Conservation (phyloP, 2,888 invertebrate species). For the Idaea straminata region DNA sequence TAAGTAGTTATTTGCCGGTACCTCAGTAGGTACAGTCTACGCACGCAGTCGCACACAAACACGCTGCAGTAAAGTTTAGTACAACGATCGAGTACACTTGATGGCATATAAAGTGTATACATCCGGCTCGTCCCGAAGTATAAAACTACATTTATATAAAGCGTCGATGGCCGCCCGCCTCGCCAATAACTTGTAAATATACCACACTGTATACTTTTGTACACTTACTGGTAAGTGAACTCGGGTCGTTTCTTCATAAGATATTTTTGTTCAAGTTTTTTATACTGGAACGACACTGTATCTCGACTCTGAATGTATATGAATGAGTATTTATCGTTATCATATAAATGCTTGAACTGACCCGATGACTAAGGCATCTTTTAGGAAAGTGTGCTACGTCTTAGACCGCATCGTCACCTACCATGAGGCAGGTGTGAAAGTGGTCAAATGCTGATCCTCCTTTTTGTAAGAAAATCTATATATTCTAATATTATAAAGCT, state of each 20-base stretch:
- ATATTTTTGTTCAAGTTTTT: background rate
- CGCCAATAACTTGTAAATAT: conserved; percentile 38
- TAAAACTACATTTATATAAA: conserved; percentile 22
- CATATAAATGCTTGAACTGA: no score
- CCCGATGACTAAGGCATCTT: no score
- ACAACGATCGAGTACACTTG: conserved; percentile 6
- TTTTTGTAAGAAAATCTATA: no score
- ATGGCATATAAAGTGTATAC: conserved; percentile 5
- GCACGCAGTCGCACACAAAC: no score
- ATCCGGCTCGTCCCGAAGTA: conserved; percentile 9
- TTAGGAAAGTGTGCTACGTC: no score
- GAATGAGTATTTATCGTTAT: background rate
- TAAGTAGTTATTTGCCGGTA: no score
- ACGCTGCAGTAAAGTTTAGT: conserved; percentile 7
- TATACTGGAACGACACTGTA: background rate
- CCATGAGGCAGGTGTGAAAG: no score
- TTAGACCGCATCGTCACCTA: no score
- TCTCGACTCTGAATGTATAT: background rate
- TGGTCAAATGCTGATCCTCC: no score
- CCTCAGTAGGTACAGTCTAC: no score
- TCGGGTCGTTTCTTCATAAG: background rate
- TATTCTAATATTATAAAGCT: no score
- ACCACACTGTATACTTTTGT: conserved; percentile 22
- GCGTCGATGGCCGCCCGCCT: conserved; percentile 16
- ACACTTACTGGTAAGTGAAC: conserved; percentile 7